Evolutionary conservation across 2,797 vertebrate species (phyloP).

Genomic region (Pteronotus mesoamericanus): DNA sequence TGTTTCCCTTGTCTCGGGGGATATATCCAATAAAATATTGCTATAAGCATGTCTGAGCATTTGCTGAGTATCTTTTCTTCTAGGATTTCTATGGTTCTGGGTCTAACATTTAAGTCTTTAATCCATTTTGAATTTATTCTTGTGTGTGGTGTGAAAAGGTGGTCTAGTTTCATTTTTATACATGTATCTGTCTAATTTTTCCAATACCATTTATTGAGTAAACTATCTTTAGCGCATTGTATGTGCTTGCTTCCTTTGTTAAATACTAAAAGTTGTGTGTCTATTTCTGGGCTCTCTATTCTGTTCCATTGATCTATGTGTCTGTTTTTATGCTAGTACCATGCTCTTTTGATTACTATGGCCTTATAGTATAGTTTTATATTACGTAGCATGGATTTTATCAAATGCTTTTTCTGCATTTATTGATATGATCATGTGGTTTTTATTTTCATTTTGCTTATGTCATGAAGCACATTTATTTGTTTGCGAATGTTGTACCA

Average conservation of each 20-base stretch:
- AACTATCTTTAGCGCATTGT: neutral
- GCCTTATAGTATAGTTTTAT: no score
- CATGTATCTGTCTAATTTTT: neutral
- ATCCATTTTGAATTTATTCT: neutral
- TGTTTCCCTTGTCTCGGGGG: neutral
- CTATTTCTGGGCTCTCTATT: neutral
- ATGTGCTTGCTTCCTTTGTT: neutral
- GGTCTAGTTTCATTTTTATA: neutral
- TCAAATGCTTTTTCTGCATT: neutral
- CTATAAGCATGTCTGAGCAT: neutral
- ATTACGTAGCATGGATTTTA: neutral
- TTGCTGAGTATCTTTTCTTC: neutral
- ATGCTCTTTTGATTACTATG: neutral
- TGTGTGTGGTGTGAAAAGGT: neutral
- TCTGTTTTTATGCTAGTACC: neutral
- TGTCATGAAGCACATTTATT: neutral
- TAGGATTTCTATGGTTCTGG: neutral
- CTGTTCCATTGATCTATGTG: neutral
- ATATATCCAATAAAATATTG: neutral
- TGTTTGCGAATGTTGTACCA: neutral
- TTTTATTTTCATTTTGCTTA: neutral
- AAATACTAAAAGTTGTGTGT: neutral
- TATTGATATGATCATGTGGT: neutral
- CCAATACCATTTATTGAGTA: neutral
- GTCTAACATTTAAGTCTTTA: neutral